Base-by-base conservation (phyloP, 2,113 vertebrate genomes). In the Brachyistius frenatus region DNA sequence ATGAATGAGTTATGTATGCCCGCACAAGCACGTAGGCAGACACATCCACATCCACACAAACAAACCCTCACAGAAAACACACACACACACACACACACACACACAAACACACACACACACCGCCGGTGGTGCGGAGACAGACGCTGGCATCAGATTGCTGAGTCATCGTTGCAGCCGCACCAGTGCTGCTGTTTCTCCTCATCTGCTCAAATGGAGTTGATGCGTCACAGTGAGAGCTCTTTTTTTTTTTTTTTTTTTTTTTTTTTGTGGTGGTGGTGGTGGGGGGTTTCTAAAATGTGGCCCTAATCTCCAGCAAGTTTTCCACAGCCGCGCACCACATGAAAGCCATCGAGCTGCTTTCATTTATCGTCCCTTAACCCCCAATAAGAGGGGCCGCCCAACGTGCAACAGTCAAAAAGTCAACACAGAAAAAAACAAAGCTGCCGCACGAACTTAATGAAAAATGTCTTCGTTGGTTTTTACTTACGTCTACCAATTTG, bases 291-390 rank as follows among this genome's bases (percentile, higher is more conserved):
- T 52, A 15, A 89, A 90, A 82, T 15, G 74, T 55, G 80, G 80
- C 54, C 73, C 67, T 91, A 86, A 92, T 91, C 85, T 57, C 81
- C 52, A 65, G 75, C 11, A 64, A 68, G 73, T 88, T 87, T 90
- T 90, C 89, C 83, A 72, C 88, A 85, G 84, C 83, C 75, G 52
- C 66, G 89, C 78, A 67, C 88, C 92, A 90, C 91, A 94, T 91
- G 89, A 92, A 87, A 89, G 81, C 66, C 47, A 44, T 5, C 7
- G 9, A 61, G 35, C 31, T 30, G 30, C 74, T 86, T 89, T 88
- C 60, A 71, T 81, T 90, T 66, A 65, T 70, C 23, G 41, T 83
- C 84, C 86, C 56, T 86, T 81, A 84, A 76, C 72, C 77, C 77
- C 77, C 54, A 55, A 81, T 53, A 49, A 69, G 83, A 65, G 46